Conservation (phyloP, 2,797 vertebrate species). For the Arctocebus calabarensis region DNA sequence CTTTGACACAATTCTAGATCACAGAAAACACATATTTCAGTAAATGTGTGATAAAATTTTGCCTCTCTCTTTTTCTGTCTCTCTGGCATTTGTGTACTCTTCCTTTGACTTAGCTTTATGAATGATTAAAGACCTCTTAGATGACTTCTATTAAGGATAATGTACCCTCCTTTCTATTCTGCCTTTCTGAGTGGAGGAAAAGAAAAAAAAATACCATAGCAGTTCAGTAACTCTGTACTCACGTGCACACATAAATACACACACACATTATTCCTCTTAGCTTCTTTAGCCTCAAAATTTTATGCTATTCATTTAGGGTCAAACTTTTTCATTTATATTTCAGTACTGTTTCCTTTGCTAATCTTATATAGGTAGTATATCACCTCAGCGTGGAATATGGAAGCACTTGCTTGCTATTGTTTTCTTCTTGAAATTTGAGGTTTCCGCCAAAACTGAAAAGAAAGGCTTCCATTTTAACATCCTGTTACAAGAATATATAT, state of each 20-base stretch:
- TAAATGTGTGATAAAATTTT: neutral
- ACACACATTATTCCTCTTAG: neutral
- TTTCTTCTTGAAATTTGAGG: conserved; percentile 74
- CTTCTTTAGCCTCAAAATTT: neutral
- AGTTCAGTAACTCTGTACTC: neutral
- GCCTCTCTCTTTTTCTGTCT: neutral
- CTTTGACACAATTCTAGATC: neutral
- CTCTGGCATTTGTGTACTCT: neutral
- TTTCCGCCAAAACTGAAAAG: conserved; percentile 67
- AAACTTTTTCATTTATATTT: conserved; percentile 52
- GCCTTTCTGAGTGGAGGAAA: neutral
- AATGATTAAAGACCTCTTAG: neutral
- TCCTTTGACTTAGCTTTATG: neutral
- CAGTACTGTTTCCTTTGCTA: conserved; percentile 52
- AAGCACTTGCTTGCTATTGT: conserved; percentile 68
- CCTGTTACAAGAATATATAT: conserved; percentile 50
- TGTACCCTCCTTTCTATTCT: neutral
- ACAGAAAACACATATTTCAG: neutral
- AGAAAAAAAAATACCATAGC: neutral
- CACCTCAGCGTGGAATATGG: conserved; percentile 60
- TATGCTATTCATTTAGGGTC: neutral
- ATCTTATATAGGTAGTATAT: neutral
- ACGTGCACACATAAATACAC: neutral
- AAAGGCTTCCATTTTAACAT: conserved; percentile 74
- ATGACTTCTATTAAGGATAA: neutral